Evolutionary conservation across 2,113 vertebrate genomes (phyloP).

Genomic region (Antechinus stuartii): DNA sequence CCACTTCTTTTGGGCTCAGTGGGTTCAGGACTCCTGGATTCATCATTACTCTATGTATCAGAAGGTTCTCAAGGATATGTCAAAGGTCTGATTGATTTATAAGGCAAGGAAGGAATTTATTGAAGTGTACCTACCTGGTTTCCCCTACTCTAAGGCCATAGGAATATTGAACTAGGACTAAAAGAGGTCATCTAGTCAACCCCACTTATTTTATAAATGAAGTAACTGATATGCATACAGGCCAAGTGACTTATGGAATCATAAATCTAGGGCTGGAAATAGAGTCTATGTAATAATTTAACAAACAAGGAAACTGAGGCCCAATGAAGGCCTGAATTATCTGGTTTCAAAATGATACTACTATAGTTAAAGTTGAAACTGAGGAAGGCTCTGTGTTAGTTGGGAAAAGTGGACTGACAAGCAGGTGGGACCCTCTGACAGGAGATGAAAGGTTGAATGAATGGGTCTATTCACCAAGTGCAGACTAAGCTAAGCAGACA

Average conservation of each 20-base stretch:
- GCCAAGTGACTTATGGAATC: background rate
- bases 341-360: background rate
- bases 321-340: background rate
- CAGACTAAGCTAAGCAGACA: background rate
- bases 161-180: background rate
- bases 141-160: background rate
- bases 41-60: background rate
- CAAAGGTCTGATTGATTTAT: background rate
- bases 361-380: background rate
- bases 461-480: background rate
- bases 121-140: background rate
- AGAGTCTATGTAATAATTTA: background rate
- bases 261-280: background rate
- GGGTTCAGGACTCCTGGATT: background rate
- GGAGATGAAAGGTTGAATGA: background rate
- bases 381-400: background rate
- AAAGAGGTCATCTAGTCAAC: background rate
- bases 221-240: background rate
- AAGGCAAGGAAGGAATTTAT: background rate
- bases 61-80: background rate
- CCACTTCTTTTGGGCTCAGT: background rate
- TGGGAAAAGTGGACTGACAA: background rate
- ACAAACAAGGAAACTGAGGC: background rate
- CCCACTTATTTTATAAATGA: background rate
- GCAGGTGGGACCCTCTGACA: background rate